A percentile compares a stretch with the other conserved stretches of the same genome.
Evolutionary conservation across 1,140 invertebrate species (phyloP).

Genomic region (Drosophila mauritiana): DNA sequence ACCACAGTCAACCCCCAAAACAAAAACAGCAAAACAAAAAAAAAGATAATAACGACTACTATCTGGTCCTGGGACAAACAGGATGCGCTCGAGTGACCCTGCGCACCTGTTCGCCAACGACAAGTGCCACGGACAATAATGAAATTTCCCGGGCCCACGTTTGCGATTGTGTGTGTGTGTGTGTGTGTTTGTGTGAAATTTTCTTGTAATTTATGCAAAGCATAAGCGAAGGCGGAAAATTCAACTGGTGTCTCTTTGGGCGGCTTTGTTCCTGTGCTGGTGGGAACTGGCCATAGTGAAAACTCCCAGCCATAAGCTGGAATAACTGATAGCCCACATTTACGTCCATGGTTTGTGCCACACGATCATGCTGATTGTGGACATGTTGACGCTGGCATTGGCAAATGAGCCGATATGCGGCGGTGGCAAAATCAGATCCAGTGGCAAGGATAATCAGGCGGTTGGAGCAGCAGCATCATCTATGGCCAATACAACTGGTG

Average conservation of each 20-base stretch:
- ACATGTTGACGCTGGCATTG: constrained; percentile 69
- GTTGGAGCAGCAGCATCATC: constrained; percentile 10
- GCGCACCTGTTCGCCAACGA: constrained; percentile 67
- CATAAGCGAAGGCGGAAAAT: constrained; percentile 49
- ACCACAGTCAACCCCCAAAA: constrained; percentile 30
- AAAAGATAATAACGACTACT: not conserved
- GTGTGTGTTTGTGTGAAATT: constrained; percentile 43
- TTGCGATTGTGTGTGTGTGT: constrained; percentile 22
- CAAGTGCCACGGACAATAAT: constrained; percentile 16
- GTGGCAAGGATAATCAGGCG: constrained; percentile 26
- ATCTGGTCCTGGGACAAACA: constrained; percentile 51
- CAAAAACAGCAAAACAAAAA: too few relatives aligned
- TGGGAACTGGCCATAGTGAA: constrained; percentile 55
- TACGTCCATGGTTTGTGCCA: not conserved
- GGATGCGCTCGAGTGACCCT: constrained; percentile 70
- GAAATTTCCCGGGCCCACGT: not conserved
- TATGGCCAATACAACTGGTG: constrained; percentile 42
- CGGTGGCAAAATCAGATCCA: constrained; percentile 1
- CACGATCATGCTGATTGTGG: constrained; percentile 61
- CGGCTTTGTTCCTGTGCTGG: constrained; percentile 27
- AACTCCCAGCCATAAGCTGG: constrained; percentile 46
- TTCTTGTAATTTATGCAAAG: constrained; percentile 67
- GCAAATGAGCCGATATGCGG: constrained; percentile 45
- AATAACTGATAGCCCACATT: not conserved
- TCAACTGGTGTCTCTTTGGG: constrained; percentile 17